A percentile compares a stretch with the other conserved stretches of the same genome.
These are phyloP conservation scores for Pipra filicauda DNA, from an alignment of 2,113 vertebrate genomes.

Conservation along the genomic window DNA sequence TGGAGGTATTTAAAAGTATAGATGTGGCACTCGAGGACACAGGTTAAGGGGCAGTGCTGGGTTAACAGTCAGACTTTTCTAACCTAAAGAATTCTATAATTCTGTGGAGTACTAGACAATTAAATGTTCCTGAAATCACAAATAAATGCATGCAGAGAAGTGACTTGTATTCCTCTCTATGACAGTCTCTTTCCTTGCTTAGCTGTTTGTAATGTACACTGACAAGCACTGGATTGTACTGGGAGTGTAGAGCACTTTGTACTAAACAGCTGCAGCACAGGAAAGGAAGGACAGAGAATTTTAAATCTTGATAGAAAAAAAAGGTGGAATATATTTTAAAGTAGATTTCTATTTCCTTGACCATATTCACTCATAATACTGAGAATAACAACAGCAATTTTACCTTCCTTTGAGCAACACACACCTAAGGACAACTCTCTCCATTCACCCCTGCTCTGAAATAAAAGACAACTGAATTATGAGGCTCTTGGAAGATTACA, in stretches of 20 bases:
- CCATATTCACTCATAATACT: not conserved
- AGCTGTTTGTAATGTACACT: not conserved
- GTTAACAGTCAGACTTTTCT: not conserved
- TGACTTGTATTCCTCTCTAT: not conserved
- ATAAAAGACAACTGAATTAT: not conserved
- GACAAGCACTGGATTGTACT: not conserved
- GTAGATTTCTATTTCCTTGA: not conserved
- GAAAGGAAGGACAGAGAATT: not conserved
- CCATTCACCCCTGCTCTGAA: not conserved
- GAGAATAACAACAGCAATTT: not conserved
- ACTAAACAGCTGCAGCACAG: not conserved
- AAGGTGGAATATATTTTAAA: not conserved
- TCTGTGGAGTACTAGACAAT: not conserved
- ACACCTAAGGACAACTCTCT: not conserved
- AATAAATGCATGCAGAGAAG: not conserved
- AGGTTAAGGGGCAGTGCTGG: accelerated
- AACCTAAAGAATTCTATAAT: not conserved
- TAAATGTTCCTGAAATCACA: not conserved
- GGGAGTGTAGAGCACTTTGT: not conserved
- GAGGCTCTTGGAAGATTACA: not conserved
- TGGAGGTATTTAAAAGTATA: not conserved
- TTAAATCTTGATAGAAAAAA: not conserved
- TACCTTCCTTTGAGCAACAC: not conserved
- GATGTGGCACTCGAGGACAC: not conserved
- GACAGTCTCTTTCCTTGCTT: not conserved